These are phyloP conservation scores for Eledona agricola DNA, from an alignment of 2,888 invertebrate species.

Conservation along the genomic window DNA sequence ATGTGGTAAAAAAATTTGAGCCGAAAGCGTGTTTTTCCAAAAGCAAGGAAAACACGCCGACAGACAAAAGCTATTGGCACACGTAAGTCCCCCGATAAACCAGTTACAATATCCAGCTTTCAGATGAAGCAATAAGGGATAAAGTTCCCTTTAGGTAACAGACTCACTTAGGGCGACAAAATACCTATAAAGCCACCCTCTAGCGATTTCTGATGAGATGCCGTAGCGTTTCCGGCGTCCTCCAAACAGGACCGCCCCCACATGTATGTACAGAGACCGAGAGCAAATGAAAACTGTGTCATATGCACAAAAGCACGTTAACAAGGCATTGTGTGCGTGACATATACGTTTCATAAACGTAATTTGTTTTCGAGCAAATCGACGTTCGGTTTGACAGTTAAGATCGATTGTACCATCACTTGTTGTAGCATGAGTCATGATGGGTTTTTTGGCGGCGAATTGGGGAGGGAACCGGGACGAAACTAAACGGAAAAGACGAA, in stretches of 20 bases:
- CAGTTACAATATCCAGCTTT: constrained; percentile 47
- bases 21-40: no score
- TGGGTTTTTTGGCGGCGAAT: no score
- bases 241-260: constrained; percentile 32
- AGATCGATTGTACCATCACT: constrained; percentile 54
- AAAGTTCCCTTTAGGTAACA: constrained; percentile 49
- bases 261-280: no score
- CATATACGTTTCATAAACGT: constrained; percentile 54
- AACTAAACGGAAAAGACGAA: constrained; percentile 1
- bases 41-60: constrained; percentile 13
- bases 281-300: constrained; percentile 37
- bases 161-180: constrained; percentile 52
- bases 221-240: constrained; percentile 26
- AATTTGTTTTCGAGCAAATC: constrained; percentile 52
- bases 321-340: constrained; percentile 53
- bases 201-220: constrained; percentile 48
- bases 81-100: constrained; percentile 43
- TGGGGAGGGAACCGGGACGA: no score
- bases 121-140: constrained; percentile 49
- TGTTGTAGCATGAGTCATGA: constrained; percentile 14
- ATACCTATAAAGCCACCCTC: constrained; percentile 54
- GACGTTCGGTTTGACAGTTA: constrained; percentile 48
- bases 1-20: no score
- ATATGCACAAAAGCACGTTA: constrained; percentile 45
- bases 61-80: constrained; percentile 49